Evolutionary conservation across 2,888 invertebrate species (phyloP).

Genomic region (Sylvicola fuscatus): DNA sequence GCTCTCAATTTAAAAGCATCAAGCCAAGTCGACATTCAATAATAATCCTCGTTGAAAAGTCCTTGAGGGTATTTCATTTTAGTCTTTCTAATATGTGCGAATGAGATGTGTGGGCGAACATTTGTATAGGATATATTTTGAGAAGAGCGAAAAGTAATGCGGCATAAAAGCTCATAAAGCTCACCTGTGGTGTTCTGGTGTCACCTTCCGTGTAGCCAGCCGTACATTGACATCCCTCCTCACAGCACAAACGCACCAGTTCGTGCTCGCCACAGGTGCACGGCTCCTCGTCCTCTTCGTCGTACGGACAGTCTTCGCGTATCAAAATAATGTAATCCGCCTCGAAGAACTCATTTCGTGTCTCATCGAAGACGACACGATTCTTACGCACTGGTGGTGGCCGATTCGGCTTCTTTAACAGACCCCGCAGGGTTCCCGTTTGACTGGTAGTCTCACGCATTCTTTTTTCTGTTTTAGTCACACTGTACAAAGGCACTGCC

Average conservation of each 20-base stretch:
- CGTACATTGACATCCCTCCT: slow-evolving; percentile 39
- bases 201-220: slow-evolving; percentile 26
- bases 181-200: slow-evolving; percentile 22
- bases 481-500: slow-evolving; percentile 6
- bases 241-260: slow-evolving; percentile 40
- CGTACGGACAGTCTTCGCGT: slow-evolving; percentile 69
- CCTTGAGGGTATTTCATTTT: too few relatives aligned
- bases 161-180: slow-evolving; percentile 16
- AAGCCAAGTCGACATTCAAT: too few relatives aligned
- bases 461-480: slow-evolving; percentile 8
- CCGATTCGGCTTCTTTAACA: slow-evolving; percentile 54
- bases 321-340: slow-evolving; percentile 83
- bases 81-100: too few relatives aligned
- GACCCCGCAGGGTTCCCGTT: slow-evolving; percentile 19
- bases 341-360: slow-evolving; percentile 76
- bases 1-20: too few relatives aligned
- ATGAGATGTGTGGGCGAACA: too few relatives aligned
- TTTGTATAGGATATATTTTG: too few relatives aligned
- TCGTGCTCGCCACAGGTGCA: slow-evolving; percentile 55
- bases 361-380: slow-evolving; percentile 74
- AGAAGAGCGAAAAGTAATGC: too few relatives aligned
- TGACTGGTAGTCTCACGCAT: slow-evolving; percentile 27
- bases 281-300: slow-evolving; percentile 53
- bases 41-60: too few relatives aligned
- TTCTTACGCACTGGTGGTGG: slow-evolving; percentile 46